Evolutionary conservation across 1,140 invertebrate genomes (phyloP).

Genomic region (Glomeris maerens): DNA sequence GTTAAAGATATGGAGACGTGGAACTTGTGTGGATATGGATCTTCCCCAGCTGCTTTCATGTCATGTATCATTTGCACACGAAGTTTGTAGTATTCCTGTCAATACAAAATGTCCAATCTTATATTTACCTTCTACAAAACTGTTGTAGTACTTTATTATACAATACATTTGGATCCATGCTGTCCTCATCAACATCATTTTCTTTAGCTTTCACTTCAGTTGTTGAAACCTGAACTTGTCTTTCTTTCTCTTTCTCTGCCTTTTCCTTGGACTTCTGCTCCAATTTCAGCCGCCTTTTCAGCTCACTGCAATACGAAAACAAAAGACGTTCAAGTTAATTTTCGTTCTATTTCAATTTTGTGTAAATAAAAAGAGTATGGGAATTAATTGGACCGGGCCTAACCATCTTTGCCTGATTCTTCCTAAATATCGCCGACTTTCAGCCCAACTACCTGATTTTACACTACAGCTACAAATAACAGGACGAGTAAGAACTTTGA

Average conservation of each 20-base stretch:
- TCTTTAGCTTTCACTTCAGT: constrained; percentile 18
- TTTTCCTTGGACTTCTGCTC: constrained; percentile 89
- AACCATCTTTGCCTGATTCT: no score
- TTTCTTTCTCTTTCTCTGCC: constrained; percentile 53
- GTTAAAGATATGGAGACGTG: constrained; percentile 76
- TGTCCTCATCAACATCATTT: constrained; percentile 48
- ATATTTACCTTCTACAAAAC: constrained; percentile 8
- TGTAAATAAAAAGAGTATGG: no score
- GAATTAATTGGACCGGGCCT: no score
- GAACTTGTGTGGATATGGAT: constrained; percentile 99
- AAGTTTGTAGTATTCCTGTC: constrained; percentile 73
- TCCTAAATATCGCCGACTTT: no score
- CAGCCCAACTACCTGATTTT: no score
- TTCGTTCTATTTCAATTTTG: no score
- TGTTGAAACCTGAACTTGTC: constrained; percentile 28
- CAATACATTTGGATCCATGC: constrained; percentile 74
- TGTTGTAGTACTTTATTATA: constrained; percentile 14
- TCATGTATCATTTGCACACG: constrained; percentile 56
- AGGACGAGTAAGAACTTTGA: no score
- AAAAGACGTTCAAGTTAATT: no score
- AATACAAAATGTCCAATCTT: constrained; percentile 19
- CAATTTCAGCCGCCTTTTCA: constrained; percentile 76
- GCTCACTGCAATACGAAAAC: constrained; percentile 50
- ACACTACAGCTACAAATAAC: no score
- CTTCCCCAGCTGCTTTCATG: constrained; percentile 52